phyloP scores from a whole-genome alignment of 2,797 vertebrate species.

The Amblyraja radiata region DNA sequence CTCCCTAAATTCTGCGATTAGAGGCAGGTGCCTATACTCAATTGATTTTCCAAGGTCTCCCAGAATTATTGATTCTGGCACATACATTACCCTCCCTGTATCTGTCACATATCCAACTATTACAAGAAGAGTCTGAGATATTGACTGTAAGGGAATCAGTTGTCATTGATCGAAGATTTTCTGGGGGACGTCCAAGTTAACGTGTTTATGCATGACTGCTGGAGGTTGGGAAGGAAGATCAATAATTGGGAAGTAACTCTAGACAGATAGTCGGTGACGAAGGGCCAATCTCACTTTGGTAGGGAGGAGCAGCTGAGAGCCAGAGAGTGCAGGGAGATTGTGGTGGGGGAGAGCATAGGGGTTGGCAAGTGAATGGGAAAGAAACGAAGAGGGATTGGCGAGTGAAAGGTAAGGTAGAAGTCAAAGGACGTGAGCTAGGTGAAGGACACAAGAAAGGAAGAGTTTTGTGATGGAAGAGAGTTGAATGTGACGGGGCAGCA shows the following conservation, averaged over 20 bases:
- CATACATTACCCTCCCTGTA: too few relatives aligned
- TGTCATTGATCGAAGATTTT: too few relatives aligned
- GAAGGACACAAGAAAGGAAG: neutral
- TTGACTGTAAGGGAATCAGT: too few relatives aligned
- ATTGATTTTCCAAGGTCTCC: too few relatives aligned
- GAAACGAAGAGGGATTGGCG: neutral
- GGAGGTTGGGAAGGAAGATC: constrained; percentile 73
- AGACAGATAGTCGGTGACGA: constrained; percentile 52
- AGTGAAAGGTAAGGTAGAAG: too few relatives aligned
- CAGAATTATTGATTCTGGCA: too few relatives aligned
- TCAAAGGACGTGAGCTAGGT: too few relatives aligned
- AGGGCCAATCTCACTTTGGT: constrained; percentile 54
- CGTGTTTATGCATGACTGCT: constrained; percentile 47
- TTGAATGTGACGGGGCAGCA: constrained; percentile 26
- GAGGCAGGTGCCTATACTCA: too few relatives aligned
- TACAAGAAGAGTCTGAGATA: too few relatives aligned
- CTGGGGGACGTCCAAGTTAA: too few relatives aligned
- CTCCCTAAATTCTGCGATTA: too few relatives aligned
- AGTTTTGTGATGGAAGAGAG: neutral
- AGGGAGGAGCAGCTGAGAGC: neutral
- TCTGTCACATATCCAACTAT: too few relatives aligned
- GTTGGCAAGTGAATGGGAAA: neutral
- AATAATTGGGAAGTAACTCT: constrained; percentile 49
- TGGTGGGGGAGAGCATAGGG: neutral
- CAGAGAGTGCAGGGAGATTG: neutral